Conservation (phyloP, 1,140 invertebrate species). For the Pogonomyrmex barbatus region DNA sequence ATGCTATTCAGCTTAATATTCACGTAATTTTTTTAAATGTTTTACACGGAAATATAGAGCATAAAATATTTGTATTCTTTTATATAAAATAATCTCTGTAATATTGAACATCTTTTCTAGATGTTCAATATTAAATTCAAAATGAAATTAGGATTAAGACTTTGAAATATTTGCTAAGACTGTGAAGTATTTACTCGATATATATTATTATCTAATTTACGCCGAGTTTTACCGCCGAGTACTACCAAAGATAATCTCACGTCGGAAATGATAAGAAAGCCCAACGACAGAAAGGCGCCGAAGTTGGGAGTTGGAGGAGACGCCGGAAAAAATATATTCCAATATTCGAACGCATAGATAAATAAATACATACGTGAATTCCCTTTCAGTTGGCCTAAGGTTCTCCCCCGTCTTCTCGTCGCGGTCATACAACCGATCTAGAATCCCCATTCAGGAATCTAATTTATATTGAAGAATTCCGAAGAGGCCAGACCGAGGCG, state of each 20-base stretch:
- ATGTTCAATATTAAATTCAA: not conserved
- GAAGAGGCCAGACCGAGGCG: slow-evolving; percentile 81
- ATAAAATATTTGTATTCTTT: slow-evolving; percentile 9
- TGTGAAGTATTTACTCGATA: not conserved
- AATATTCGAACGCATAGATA: slow-evolving; percentile 78
- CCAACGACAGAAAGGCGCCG: slow-evolving; percentile 52
- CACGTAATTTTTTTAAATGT: not conserved
- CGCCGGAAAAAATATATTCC: slow-evolving; percentile 68
- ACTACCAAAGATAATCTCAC: slow-evolving; percentile 36
- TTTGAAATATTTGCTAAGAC: not conserved
- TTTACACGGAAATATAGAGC: not conserved
- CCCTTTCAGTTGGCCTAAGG: slow-evolving; percentile 24
- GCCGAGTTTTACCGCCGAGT: too few species aligned
- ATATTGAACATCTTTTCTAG: not conserved
- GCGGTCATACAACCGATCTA: slow-evolving; percentile 64
- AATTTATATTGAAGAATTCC: slow-evolving; percentile 86
- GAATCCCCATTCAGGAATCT: slow-evolving; percentile 83
- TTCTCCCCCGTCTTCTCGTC: slow-evolving; percentile 16
- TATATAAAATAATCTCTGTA: not conserved
- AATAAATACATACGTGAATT: slow-evolving; percentile 79
- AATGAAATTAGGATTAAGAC: not conserved
- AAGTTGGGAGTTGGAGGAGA: slow-evolving; percentile 26
- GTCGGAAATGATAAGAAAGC: slow-evolving; percentile 20
- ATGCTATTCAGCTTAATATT: not conserved
- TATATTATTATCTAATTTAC: slow-evolving; percentile 9